Base-by-base conservation (phyloP, 2,113 vertebrate genomes). In the Marmota flaviventris region DNA sequence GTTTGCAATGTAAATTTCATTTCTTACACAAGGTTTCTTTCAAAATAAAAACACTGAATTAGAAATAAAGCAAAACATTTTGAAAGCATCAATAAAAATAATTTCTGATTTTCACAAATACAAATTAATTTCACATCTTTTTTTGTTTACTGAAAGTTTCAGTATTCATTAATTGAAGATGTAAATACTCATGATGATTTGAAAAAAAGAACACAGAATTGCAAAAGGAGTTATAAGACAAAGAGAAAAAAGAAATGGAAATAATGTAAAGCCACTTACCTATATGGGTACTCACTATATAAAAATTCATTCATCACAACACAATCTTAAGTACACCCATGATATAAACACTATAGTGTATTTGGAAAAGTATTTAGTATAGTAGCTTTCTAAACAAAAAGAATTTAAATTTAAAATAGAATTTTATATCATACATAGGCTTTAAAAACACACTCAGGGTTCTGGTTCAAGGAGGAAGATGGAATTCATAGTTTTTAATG, bases 11-110 rank as follows among this genome's bases (percentile, higher is more conserved):
- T 24, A 91, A 95, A 73, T 77, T 93, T 1, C 16, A 37, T 93
- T 93, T 83, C 77, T 94, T 77, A 82, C n/a, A 67, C 56, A 84
- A 45, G 1, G 7, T 39, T 87, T 63, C 82, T 86, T 93, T 87
- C 65, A 86, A 86, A 76, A 85, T 8, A 86, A 81, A 85, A 12
- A 58, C 45, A 83, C 8, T 75, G 14, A 92, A 91, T 96, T 94
- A 56, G 24, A 95, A 83, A 85, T 75, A 95, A 94, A 94, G 6
- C 78, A 58, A 51, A 84, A 79, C 34, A 45, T 24, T 95, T 13
- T 95, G 25, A 90, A 94, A 58, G 17, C 61, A 93, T 89, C 63
- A 85, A 56, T 85, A 95, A 70, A 92, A 69, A 91, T 93, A 90
- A 69, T 39, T 8, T 39, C 42, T 94, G 58, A 94, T 84, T 91